These are phyloP conservation scores for Anhinga rufa DNA, from an alignment of 2,113 vertebrate species.

Conservation along the genomic window DNA sequence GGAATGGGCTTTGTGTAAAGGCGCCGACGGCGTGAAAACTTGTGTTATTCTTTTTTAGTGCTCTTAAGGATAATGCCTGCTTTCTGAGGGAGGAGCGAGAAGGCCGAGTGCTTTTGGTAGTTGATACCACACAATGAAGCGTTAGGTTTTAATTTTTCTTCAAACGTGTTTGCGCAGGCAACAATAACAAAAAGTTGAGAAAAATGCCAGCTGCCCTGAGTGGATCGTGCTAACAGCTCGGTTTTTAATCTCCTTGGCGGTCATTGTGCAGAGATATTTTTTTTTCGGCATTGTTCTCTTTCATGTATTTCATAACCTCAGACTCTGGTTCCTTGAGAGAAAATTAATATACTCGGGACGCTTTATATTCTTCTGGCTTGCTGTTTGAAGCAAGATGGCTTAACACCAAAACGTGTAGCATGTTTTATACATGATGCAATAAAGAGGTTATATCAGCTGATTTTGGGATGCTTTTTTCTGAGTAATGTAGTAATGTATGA, in stretches of 20 bases:
- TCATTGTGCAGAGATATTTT: not conserved
- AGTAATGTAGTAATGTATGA: not conserved
- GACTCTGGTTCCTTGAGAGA: not conserved
- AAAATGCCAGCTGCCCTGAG: not conserved
- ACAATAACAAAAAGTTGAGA: constrained; percentile 30
- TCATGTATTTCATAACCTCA: not conserved
- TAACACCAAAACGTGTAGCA: not conserved
- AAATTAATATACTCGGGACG: not conserved
- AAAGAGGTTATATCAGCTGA: not conserved
- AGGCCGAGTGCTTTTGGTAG: not conserved
- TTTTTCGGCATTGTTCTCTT: not conserved
- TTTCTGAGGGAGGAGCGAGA: not conserved
- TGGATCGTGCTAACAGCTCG: not conserved
- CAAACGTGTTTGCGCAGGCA: not conserved
- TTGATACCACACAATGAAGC: not conserved
- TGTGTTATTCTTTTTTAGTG: not conserved
- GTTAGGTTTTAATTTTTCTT: not conserved
- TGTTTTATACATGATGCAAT: not conserved
- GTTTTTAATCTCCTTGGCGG: not conserved
- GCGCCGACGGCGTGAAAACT: not conserved
- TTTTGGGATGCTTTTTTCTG: not conserved
- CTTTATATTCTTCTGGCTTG: not conserved
- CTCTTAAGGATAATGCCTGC: not conserved
- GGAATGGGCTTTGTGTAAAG: not conserved
- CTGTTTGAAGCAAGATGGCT: not conserved